A percentile compares a stretch with the other conserved stretches of the same genome.
These are phyloP conservation scores for Struthio camelus DNA, from an alignment of 2,113 vertebrate species.

Conservation along the genomic window DNA sequence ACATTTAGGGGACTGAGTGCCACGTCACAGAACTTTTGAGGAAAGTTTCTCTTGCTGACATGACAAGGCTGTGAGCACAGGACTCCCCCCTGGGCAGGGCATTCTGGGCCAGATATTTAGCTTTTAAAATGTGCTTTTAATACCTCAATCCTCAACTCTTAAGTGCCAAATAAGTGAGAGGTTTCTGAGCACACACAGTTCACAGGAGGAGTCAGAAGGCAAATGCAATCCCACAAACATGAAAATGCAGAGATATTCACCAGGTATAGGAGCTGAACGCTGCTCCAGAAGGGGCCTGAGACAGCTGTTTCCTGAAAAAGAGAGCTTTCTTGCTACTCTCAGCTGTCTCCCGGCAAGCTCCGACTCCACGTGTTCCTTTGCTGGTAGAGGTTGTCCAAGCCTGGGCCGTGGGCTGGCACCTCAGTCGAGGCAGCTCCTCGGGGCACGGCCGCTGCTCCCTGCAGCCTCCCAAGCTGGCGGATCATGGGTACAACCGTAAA, in stretches of 20 bases:
- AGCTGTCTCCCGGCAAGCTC: not conserved
- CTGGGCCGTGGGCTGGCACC: not conserved
- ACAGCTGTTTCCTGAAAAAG: not conserved
- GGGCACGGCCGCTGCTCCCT: not conserved
- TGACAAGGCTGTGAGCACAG: not conserved
- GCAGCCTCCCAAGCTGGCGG: rapidly evolving
- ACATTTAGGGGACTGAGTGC: not conserved
- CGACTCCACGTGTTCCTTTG: not conserved
- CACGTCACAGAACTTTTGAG: not conserved
- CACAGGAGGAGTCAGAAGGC: rapidly evolving
- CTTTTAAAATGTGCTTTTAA: not conserved
- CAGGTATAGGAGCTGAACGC: not conserved
- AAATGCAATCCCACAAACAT: not conserved
- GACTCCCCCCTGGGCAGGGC: not conserved
- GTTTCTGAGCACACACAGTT: not conserved
- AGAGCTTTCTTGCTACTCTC: not conserved
- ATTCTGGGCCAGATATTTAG: too few species aligned
- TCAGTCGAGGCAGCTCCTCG: rapidly evolving
- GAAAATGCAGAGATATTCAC: too few species aligned
- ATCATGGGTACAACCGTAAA: rapidly evolving
- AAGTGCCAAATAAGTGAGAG: not conserved
- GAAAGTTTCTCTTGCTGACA: not conserved
- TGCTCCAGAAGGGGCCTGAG: not conserved
- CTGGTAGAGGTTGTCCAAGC: not conserved
- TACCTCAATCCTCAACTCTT: not conserved